Evolutionary conservation across 1,140 invertebrate species (phyloP).

Genomic region (Eueides isabella): DNA sequence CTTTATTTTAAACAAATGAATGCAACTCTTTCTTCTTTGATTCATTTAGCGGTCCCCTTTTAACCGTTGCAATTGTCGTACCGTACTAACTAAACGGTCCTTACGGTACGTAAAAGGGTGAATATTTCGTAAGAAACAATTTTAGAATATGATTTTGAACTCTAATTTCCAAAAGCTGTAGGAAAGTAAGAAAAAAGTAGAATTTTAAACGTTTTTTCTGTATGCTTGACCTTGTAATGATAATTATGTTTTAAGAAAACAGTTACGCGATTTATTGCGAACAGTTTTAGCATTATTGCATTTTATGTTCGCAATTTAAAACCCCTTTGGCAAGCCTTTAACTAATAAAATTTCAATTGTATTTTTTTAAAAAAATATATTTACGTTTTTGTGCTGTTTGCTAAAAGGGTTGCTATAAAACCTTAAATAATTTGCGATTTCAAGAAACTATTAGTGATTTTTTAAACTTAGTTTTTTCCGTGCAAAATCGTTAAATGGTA

Average conservation of each 20-base stretch:
- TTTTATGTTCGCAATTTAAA: slow-evolving; percentile 54
- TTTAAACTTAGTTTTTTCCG: not conserved
- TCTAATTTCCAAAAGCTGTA: not conserved
- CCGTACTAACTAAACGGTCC: slow-evolving; percentile 59
- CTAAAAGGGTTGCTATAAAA: slow-evolving; percentile 60
- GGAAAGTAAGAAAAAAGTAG: not conserved
- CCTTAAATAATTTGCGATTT: slow-evolving; percentile 26
- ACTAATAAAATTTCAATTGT: slow-evolving; percentile 45
- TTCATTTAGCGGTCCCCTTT: slow-evolving; percentile 62
- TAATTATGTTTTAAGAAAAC: slow-evolving; percentile 45
- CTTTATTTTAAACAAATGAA: slow-evolving; percentile 58
- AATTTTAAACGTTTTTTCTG: not conserved
- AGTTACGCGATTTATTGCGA: slow-evolving; percentile 53
- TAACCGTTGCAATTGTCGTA: slow-evolving; percentile 59
- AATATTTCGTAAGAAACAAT: slow-evolving; percentile 35
- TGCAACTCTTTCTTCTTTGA: slow-evolving; percentile 70
- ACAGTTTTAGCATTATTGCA: slow-evolving; percentile 54
- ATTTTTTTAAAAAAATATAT: slow-evolving; percentile 43
- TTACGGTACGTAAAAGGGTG: slow-evolving; percentile 66
- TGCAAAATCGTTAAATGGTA: not conserved
- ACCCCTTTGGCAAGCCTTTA: slow-evolving; percentile 58
- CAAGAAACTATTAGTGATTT: slow-evolving; percentile 24
- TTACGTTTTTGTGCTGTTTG: slow-evolving; percentile 51
- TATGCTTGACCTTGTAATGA: slow-evolving; percentile 22
- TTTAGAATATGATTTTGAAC: slow-evolving; percentile 14